phyloP scores from a whole-genome alignment of 2,113 vertebrate species.

The Limnothrissa miodon region DNA sequence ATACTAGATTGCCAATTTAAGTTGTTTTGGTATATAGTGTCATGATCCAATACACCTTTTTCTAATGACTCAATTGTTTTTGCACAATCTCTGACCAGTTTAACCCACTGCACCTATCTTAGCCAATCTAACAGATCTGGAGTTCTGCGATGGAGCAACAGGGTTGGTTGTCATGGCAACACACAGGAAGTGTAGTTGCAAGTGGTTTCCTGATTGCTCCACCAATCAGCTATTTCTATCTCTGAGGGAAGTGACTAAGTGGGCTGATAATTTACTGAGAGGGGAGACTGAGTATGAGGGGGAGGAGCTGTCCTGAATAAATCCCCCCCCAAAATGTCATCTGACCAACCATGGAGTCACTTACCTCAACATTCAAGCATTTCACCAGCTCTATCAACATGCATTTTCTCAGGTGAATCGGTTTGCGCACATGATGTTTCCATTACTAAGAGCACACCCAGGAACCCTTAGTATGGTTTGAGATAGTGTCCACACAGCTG shows the following conservation, averaged over 20 bases:
- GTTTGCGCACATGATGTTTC: not conserved
- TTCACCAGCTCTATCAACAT: not conserved
- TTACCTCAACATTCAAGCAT: not conserved
- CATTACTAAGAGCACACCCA: not conserved
- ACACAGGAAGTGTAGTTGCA: constrained; percentile 2
- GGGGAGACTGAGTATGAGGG: not conserved
- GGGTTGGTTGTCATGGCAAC: not conserved
- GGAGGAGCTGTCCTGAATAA: not conserved
- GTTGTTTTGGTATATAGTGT: not conserved
- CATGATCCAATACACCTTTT: not conserved
- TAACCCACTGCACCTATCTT: not conserved
- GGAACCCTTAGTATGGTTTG: not conserved
- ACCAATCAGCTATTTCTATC: constrained; percentile 12
- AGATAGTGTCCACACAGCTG: not conserved
- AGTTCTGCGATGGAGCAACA: not conserved
- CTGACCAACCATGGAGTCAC: not conserved
- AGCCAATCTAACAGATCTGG: not conserved
- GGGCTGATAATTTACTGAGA: not conserved
- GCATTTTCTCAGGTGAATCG: not conserved
- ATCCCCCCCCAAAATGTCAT: not conserved
- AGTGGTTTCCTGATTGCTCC: not conserved
- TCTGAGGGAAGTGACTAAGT: constrained; percentile 16
- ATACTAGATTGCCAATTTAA: not conserved
- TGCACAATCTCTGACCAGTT: not conserved
- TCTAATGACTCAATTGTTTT: not conserved